Evolutionary conservation across 2,113 vertebrate genomes (phyloP).

Genomic region (Bucco capensis): DNA sequence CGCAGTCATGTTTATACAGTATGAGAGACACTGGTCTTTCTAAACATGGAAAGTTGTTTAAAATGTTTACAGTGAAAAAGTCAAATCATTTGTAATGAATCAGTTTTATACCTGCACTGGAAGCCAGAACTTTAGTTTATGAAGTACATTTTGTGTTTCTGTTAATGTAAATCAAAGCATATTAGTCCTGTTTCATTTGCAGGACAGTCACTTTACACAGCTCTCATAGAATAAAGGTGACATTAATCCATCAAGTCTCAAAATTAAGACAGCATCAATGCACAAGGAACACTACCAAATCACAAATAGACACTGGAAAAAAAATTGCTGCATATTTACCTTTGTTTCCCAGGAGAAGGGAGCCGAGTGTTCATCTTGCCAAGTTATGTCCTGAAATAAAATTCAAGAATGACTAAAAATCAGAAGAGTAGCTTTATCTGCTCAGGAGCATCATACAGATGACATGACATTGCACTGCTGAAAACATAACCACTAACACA

Average conservation of each 20-base stretch:
- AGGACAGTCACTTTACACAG: neutral
- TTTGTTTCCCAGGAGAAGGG: slow-evolving; percentile 98
- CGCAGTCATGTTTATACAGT: neutral
- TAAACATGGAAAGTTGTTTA: neutral
- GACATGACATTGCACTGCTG: neutral
- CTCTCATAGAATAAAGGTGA: neutral
- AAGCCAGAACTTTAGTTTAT: neutral
- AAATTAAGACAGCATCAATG: neutral
- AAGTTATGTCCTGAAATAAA: slow-evolving; percentile 90
- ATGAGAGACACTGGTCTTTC: neutral
- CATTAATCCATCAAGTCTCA: neutral
- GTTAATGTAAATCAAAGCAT: neutral
- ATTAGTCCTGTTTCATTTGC: neutral
- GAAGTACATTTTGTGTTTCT: neutral
- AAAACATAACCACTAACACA: neutral
- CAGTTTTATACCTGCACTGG: neutral
- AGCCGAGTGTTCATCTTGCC: slow-evolving; percentile 98
- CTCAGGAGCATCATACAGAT: neutral
- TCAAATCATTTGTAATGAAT: neutral
- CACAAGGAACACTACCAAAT: neutral
- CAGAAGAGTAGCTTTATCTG: neutral
- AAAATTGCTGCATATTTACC: slow-evolving; percentile 73
- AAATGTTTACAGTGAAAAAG: neutral
- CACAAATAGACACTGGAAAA: neutral
- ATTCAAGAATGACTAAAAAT: slow-evolving; percentile 56